A percentile compares a stretch with the other conserved stretches of the same genome.
Evolutionary conservation across 2,113 vertebrate species (phyloP).

Genomic region (Tupaia tana): DNA sequence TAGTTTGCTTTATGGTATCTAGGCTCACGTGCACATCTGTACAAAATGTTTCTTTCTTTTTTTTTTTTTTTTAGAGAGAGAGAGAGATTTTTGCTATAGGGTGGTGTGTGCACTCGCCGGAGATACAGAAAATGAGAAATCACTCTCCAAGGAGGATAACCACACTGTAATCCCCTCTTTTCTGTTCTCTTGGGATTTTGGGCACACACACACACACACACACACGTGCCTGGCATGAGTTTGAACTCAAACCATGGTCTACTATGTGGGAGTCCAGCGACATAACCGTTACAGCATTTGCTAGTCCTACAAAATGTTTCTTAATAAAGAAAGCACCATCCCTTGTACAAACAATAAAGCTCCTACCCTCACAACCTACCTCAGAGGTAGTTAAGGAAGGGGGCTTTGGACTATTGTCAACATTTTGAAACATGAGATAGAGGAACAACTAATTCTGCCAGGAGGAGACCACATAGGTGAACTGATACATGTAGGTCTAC

Average conservation of each 20-base stretch:
- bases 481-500: fast-evolving
- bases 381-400: neutral
- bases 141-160: no score
- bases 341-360: neutral
- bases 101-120: no score
- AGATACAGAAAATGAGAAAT: no score
- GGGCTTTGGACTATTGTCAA: neutral
- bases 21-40: neutral
- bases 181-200: no score
- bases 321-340: conserved; percentile 13
- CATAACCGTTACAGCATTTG: no score
- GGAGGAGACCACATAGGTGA: neutral
- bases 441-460: neutral
- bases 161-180: no score
- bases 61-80: neutral
- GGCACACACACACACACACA: no score
- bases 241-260: no score
- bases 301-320: conserved; percentile 36
- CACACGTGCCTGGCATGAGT: no score
- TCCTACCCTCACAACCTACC: neutral
- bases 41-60: conserved; percentile 50
- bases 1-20: conserved; percentile 59
- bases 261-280: no score
- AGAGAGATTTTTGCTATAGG: no score
- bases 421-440: neutral